Conservation (phyloP, 2,113 vertebrate genomes). For the Anoplopoma fimbria region DNA sequence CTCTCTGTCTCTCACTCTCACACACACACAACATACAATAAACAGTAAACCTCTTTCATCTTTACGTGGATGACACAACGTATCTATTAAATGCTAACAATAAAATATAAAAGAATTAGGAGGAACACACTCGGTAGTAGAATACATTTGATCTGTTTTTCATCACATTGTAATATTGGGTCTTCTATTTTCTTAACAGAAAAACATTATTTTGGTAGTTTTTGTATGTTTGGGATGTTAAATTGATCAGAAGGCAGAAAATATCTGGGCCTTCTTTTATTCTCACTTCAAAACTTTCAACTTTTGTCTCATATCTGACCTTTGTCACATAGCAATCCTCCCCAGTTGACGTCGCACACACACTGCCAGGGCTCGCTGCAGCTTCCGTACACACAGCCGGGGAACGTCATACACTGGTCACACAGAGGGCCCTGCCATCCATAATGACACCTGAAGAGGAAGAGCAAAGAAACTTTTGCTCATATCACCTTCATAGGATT, state of each 20-base stretch:
- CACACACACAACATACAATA: too few relatives aligned
- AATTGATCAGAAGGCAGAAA: slow-evolving; percentile 5
- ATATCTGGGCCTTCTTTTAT: slow-evolving; percentile 3
- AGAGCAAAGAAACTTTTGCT: neutral
- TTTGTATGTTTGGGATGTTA: neutral
- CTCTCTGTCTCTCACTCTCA: too few relatives aligned
- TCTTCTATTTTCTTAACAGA: neutral
- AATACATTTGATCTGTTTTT: too few relatives aligned
- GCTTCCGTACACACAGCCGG: slow-evolving; percentile 86
- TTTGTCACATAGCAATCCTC: slow-evolving; percentile 89
- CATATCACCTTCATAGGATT: neutral
- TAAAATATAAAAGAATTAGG: neutral
- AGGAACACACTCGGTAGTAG: neutral
- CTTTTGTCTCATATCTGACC: slow-evolving; percentile 68
- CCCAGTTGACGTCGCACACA: slow-evolving; percentile 88
- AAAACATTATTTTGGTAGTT: neutral
- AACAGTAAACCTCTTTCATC: slow-evolving; percentile 19
- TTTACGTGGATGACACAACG: neutral
- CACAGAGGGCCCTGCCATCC: slow-evolving; percentile 86
- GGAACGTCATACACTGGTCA: slow-evolving; percentile 84
- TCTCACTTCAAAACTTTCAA: neutral
- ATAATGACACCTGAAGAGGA: slow-evolving; percentile 83
- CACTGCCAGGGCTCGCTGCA: slow-evolving; percentile 88
- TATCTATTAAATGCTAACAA: neutral
- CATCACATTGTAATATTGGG: neutral